Evolutionary conservation across 2,888 invertebrate species (phyloP), one percentile per base, ranked within the genome.

Genomic region (Brachycybe producta): DNA sequence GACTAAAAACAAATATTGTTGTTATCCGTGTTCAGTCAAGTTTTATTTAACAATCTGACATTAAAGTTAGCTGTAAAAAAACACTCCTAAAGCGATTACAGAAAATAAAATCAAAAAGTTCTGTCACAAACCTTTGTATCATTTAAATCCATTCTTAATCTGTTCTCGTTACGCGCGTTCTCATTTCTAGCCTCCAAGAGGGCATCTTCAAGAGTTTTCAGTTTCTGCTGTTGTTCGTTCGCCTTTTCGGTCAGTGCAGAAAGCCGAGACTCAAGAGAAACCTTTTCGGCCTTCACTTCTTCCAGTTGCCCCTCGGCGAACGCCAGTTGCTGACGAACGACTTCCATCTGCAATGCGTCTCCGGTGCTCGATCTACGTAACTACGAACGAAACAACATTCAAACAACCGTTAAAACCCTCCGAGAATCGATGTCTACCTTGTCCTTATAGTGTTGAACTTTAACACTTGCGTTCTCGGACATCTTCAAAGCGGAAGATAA

Each of bases 281-380:
- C 5, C 2, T n/a, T 24, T n/a, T 11, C 8, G 11, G 3, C n/a
- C 17, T 2, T 15, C 5, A 46, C 46, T 24, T 46, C 46, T 35
- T 46, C 46, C 13, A 44, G 46, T 24, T 36, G 35, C 24, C 26
- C 36, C 11, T 27, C 23, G 3, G 23, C n/a, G 1, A 21, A 5
- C 8, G 5, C 35, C 13, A 26, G 8, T 30, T 46, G 35, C 19
- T 46, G 28, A 7, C 26, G 35, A 1, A 30, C 23, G 5, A 24
- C 21, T 36, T 46, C 46, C 15, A 24, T 27, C 5, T 46, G 35
- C 11, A 46, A 11, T 7, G 36, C 11, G 7, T 46, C 46, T 1
- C 19, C 35, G 15, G 36, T 21, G 5, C 28, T 15, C 17, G 46
- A 46, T 36, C 36, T 35, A n/a, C 46, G 46, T 15, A 19, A 27